These are phyloP conservation scores for Beaufortia kweichowensis DNA, from an alignment of 2,113 vertebrate species.

Conservation along the genomic window DNA sequence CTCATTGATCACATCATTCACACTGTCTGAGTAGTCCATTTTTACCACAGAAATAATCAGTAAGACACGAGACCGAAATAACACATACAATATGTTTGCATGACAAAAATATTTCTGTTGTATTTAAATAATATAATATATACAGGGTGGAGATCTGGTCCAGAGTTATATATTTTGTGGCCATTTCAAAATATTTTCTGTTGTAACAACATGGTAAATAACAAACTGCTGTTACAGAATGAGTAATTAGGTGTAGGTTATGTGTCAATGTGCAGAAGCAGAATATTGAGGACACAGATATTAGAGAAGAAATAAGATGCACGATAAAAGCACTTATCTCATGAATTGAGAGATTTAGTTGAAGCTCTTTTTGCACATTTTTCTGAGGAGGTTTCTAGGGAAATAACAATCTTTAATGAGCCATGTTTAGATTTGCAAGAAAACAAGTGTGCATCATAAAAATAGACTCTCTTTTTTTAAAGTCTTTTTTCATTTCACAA, in stretches of 20 bases:
- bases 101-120: too few relatives aligned
- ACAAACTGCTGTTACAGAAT: neutral
- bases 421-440: slow-evolving; percentile 39
- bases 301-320: slow-evolving; percentile 22
- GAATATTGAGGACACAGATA: slow-evolving; percentile 15
- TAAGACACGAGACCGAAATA: too few relatives aligned
- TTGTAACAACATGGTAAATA: too few relatives aligned
- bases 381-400: slow-evolving; percentile 40
- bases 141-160: too few relatives aligned
- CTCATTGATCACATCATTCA: too few relatives aligned
- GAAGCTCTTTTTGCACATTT: slow-evolving; percentile 45
- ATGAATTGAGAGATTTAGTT: slow-evolving; percentile 48
- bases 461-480: slow-evolving; percentile 41
- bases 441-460: slow-evolving; percentile 40
- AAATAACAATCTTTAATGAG: slow-evolving; percentile 56
- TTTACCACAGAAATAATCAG: too few relatives aligned
- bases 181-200: too few relatives aligned
- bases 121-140: too few relatives aligned
- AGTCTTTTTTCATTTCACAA: slow-evolving; percentile 28
- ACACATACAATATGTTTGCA: too few relatives aligned
- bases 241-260: neutral
- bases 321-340: slow-evolving; percentile 40
- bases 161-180: too few relatives aligned
- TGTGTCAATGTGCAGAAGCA: neutral
- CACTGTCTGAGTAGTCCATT: too few relatives aligned